Evolutionary conservation across 2,113 vertebrate species (phyloP).

Genomic region (Trinectes maculatus): DNA sequence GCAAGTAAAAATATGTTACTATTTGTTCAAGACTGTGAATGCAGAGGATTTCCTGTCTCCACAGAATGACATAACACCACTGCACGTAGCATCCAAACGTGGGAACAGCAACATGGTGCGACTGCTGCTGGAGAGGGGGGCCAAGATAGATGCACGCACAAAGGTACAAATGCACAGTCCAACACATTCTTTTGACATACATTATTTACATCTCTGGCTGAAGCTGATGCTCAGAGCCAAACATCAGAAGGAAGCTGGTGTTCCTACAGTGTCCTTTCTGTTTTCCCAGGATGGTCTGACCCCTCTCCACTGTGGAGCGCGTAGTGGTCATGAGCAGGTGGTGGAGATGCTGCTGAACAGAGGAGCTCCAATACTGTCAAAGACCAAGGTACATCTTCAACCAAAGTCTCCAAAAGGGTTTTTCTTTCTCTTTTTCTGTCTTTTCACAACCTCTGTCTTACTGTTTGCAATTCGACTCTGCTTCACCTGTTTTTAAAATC

Average conservation of each 20-base stretch:
- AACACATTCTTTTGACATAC: no score
- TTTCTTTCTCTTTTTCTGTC: background rate
- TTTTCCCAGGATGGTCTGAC: conserved; percentile 91
- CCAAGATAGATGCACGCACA: conserved; percentile 96
- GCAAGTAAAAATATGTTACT: background rate
- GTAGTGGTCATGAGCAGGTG: conserved; percentile 97
- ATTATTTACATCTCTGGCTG: no score
- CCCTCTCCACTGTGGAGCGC: conserved; percentile 94
- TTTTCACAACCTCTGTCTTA: background rate
- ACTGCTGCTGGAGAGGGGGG: conserved; percentile 93
- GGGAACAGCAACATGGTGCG: conserved; percentile 98
- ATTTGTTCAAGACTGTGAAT: no score
- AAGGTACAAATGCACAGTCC: conserved; percentile 81
- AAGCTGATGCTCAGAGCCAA: no score
- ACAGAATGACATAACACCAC: conserved; percentile 97
- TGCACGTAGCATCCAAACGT: conserved; percentile 96
- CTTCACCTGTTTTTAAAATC: no score
- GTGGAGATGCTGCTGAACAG: conserved; percentile 96
- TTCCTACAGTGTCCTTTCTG: background rate
- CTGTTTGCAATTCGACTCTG: no score
- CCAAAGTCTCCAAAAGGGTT: background rate
- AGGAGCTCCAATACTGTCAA: conserved; percentile 95
- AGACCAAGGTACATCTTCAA: conserved; percentile 90
- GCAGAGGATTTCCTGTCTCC: background rate
- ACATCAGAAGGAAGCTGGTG: no score